Base-by-base conservation (phyloP, 2,113 vertebrate species). In the Megalops atlanticus region DNA sequence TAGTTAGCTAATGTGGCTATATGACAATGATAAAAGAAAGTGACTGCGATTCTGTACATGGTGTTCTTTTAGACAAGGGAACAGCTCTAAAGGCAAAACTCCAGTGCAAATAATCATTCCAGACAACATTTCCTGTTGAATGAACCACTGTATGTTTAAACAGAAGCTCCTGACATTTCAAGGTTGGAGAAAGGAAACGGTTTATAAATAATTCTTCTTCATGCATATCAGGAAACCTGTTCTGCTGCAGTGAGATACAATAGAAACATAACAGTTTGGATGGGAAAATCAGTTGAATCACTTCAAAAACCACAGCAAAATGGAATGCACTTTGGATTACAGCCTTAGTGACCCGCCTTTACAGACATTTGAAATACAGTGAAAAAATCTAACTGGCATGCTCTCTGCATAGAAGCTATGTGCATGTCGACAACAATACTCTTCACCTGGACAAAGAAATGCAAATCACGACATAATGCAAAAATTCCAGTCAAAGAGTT, bases 91-190 rank as follows among this genome's bases (percentile, higher is more conserved):
- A 68, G 27, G 58, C 58, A 68, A 8, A 68, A 38, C 70, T 73
- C 70, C 70, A 21, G 15, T 12, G 70, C 38, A 36, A 73, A 38
- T 72, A 72, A 21, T 73, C 38, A 73, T 39, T 73, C 35, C 36
- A 73, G 38, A 39, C 33, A 36, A 73, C n/a, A n/a, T 73, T 73
- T 73, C 2, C 33, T 73, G 35, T 7, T 71, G 69, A 73, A 39
- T 39, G 58, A 4, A 31, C 58, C n/a, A 73, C 70, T 39, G 15
- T 73, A 24, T 36, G 38, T 21, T 71, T 31, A 71, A 79, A 79
- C 40, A 70, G 40, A 73, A 73, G 70, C 35, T 27, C 21, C 70
- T 73, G 70, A 11, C 15, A 79, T 33, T 71, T 35, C 64, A 70
- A 27, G 58, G 64, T 71, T 35, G 45, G 31, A 70, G 43, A 47